Evolutionary conservation across 2,797 vertebrate genomes (phyloP).

Genomic region (Siniperca obscura): DNA sequence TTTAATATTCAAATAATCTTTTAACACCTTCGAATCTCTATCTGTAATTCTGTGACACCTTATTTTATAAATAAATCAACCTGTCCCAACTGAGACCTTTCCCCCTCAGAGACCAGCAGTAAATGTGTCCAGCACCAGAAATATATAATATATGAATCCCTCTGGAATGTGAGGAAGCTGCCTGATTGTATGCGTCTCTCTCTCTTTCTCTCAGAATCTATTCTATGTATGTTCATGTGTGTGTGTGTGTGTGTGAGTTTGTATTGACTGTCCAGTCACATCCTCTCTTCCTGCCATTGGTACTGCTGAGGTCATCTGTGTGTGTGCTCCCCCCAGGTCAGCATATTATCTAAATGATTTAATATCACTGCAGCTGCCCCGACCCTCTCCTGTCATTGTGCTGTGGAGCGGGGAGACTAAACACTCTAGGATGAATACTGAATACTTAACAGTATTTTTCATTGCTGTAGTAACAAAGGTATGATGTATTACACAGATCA

Average conservation of each 20-base stretch:
- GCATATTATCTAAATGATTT: conserved; percentile 81
- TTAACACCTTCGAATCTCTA: background rate
- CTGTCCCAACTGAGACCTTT: conserved; percentile 34
- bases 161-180: conserved; percentile 51
- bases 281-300: conserved; percentile 53
- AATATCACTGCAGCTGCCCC: conserved; percentile 62
- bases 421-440: conserved; percentile 54
- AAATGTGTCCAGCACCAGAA: conserved; percentile 54
- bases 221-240: conserved; percentile 4
- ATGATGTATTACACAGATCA: conserved; percentile 33
- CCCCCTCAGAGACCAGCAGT: conserved; percentile 52
- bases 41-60: background rate
- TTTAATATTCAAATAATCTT: conserved; percentile 12
- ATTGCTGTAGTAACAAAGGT: conserved; percentile 42
- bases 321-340: conserved; percentile 67
- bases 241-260: background rate
- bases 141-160: conserved; percentile 72
- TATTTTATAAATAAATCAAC: conserved; percentile 43
- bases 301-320: conserved; percentile 64
- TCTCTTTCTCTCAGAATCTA: background rate
- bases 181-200: conserved; percentile 21
- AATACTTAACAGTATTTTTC: conserved; percentile 54
- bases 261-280: conserved; percentile 71
- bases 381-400: conserved; percentile 66
- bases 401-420: conserved; percentile 57